Evolutionary conservation across 2,797 vertebrate genomes (phyloP).

Genomic region (Myotis vivesi): DNA sequence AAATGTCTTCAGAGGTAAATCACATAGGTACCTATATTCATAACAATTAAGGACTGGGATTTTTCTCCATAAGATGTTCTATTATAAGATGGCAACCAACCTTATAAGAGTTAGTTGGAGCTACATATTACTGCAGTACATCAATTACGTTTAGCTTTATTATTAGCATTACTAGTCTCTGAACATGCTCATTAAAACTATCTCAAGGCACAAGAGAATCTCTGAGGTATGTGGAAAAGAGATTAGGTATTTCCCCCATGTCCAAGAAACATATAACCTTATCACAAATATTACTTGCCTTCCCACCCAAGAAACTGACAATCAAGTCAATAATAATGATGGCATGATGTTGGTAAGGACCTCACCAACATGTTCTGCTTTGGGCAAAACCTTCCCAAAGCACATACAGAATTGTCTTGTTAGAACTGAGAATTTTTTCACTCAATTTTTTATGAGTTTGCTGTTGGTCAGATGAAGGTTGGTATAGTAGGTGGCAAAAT

Average conservation of each 20-base stretch:
- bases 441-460: background rate
- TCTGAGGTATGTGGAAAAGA: background rate
- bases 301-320: background rate
- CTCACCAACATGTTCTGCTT: background rate
- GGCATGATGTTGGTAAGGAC: background rate
- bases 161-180: background rate
- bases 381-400: background rate
- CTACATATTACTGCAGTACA: background rate
- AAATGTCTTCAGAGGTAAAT: conserved; percentile 49
- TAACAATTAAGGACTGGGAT: conserved; percentile 16
- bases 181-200: background rate
- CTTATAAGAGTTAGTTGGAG: conserved; percentile 7
- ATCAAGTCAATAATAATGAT: background rate
- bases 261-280: background rate
- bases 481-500: background rate
- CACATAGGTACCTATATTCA: background rate
- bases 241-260: background rate
- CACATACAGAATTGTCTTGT: background rate
- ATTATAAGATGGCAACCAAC: background rate
- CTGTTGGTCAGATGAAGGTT: background rate
- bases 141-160: background rate
- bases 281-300: background rate
- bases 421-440: background rate
- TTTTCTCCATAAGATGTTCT: background rate
- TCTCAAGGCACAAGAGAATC: background rate